A percentile compares a stretch with the other conserved stretches of the same genome.
phyloP scores from a whole-genome alignment of 2,113 vertebrate species.

The Thalassarche chlororhynchos region DNA sequence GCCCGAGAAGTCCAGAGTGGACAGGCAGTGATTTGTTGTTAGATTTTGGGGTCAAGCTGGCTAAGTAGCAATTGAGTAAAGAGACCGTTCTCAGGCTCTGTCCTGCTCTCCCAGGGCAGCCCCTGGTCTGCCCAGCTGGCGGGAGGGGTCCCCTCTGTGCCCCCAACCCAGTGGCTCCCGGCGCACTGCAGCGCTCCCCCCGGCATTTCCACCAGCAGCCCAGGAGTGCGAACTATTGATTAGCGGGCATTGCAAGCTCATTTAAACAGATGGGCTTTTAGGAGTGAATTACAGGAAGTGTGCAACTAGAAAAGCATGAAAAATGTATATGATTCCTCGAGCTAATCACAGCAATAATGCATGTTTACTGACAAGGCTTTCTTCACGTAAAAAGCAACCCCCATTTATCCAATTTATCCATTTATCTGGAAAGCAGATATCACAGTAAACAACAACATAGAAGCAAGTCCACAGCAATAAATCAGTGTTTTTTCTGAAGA shows the following conservation, averaged over 20 bases:
- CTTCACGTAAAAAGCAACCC: not conserved
- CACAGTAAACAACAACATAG: not conserved
- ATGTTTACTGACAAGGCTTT: conserved; percentile 46
- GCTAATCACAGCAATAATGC: conserved; percentile 62
- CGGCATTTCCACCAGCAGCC: not conserved
- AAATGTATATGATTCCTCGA: not conserved
- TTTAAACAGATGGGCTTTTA: conserved; percentile 20
- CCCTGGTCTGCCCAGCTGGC: not conserved
- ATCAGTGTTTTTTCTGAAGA: not conserved
- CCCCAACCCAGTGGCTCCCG: rapidly evolving
- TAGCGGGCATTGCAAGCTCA: not conserved
- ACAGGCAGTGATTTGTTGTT: not conserved
- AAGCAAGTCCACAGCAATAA: conserved; percentile 27
- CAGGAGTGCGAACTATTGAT: not conserved
- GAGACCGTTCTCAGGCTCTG: not conserved
- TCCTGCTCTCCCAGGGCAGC: not conserved
- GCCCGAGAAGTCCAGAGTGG: not conserved
- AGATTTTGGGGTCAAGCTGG: not conserved
- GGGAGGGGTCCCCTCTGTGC: not conserved
- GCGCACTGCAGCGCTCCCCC: rapidly evolving
- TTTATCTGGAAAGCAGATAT: conserved; percentile 48
- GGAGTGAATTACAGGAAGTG: not conserved
- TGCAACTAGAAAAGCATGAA: conserved; percentile 30
- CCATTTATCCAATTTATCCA: conserved; percentile 45
- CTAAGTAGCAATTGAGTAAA: not conserved